Base-by-base conservation (phyloP, 2,113 vertebrate genomes). In the Electrona antarctica region DNA sequence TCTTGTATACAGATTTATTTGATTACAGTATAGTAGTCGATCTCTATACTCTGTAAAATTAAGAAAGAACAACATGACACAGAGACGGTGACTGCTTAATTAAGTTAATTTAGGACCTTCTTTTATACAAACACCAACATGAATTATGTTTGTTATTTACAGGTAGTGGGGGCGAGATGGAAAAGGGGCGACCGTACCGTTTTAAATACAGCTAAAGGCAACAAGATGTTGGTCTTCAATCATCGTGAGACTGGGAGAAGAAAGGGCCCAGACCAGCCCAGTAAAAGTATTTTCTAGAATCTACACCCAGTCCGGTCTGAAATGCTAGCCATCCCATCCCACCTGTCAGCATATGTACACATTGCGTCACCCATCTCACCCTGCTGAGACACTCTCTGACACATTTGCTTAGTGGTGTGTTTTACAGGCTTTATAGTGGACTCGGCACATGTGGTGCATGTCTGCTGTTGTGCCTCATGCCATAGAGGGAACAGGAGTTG, bases 301-400 rank as follows among this genome's bases (percentile, higher is more conserved):
- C 8, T 54, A 28, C 67, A 12, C 52, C 74, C 65, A 70, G 50
- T 62, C 14, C 54, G 8, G 51, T 68, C 41, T 78, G 50, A 77
- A 75, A 60, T 33, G 21, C 52, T 52, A 1, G 51, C 15, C 67
- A 64, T 73, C 46, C 52, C 58, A 29, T 67, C 61, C 71, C 91
- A 91, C 88, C 90, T 91, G 90, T 89, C 83, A 74, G 77, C 64
- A 21, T 85, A 79, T 64, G 77, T 66, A 70, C 79, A 77, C 46
- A 77, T 78, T 87, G 84, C 83, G 13, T 88, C 85, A 83, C 74
- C 69, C 74, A 69, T 78, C 50, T 75, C 77, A 74, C 73, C 84
- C 81, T 11, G 78, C 77, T 72, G 70, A 77, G 78, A 67, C 54
- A 48, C 69, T 15, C 73, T 77, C 50, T 77, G 80, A 87, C 86